Evolutionary conservation across 2,797 vertebrate genomes (phyloP), one percentile per base, ranked within the genome.

Genomic region (Sparidentex hasta): DNA sequence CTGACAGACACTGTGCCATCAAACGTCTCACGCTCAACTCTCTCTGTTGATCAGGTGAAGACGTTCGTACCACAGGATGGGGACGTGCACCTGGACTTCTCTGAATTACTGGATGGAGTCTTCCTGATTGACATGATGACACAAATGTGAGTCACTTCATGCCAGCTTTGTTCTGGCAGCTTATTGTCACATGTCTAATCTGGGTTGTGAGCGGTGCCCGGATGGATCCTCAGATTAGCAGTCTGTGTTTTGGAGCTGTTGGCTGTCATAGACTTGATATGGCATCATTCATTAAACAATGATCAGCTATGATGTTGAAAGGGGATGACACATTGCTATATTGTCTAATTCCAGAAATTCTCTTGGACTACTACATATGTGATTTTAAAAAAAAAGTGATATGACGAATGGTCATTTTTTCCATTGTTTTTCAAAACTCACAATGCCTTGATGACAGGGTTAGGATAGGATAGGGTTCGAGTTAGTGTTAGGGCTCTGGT

Each of bases 81-180:
- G 27, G 96, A 90, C 87, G 86, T 88, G 74, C 92, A 97, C 84
- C 90, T 97, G 54, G 97, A 98, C 74, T 97, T 97, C 81, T 94
- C 96, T 82, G 95, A 95, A 20, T 90, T 99, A 66, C 94, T 98
- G 88, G 97, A 98, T 67, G 98, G 98, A 13, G 93, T 97, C 47
- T 96, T 96, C 86, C 78, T 99, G 82, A 98, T 96, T 75, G 95
- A 97, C 91, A 96, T 99, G 81, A 98, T 99, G 97, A 94, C 93
- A 71, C 96, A 98, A 92, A 98, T 99, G 98, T 99, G 94, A 98
- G 97, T 86, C 50, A 20, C 25, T 23, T 27, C 4, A 5, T 59
- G 61, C 57, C 56, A 21, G 23, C 41, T 70, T 61, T 72, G 50
- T 55, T 78, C 4, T 56, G 33, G 5, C 20, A 67, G 57, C 9